These are phyloP conservation scores for Charaxes varanes DNA, from an alignment of 1,140 invertebrate genomes.

Conservation along the genomic window DNA sequence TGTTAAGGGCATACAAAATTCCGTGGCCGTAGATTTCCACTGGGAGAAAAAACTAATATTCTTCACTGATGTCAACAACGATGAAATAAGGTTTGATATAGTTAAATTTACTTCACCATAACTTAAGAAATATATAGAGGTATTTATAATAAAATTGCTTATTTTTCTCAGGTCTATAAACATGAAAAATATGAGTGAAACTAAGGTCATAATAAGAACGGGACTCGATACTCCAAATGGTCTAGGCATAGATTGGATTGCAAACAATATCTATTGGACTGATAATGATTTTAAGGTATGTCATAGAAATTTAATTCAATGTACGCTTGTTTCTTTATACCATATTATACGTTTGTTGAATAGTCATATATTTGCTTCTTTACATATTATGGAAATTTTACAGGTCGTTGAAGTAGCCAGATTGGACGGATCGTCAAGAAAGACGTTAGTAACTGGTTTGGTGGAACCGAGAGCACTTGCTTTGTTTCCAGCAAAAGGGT, in stretches of 20 bases:
- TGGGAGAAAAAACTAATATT: conserved; percentile 87
- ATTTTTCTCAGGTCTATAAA: conserved; percentile 75
- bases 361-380: not conserved
- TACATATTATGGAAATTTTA: conserved; percentile 7
- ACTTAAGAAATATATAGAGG: conserved; percentile 2
- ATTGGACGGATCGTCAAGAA: conserved; percentile 86
- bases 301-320: too few species aligned
- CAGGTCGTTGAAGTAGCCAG: conserved; percentile 85
- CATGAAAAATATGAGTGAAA: conserved; percentile 79
- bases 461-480: conserved; percentile 86
- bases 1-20: conserved; percentile 84
- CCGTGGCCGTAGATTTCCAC: conserved; percentile 92
- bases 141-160: not conserved
- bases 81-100: conserved; percentile 76
- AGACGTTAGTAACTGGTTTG: conserved; percentile 79
- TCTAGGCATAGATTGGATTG: conserved; percentile 90
- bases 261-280: conserved; percentile 93
- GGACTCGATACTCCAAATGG: conserved; percentile 83
- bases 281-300: conserved; percentile 85
- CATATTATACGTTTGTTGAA: too few species aligned
- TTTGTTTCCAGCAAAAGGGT: conserved; percentile 85
- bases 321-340: too few species aligned
- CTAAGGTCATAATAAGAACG: conserved; percentile 75
- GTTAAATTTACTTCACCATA: too few species aligned
- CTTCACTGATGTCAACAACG: conserved; percentile 86